Percentiles rank a stretch among this genome's conserved stretches.
Evolutionary conservation across 1,140 invertebrate genomes (phyloP).

Genomic region (Triops cancriformis): DNA sequence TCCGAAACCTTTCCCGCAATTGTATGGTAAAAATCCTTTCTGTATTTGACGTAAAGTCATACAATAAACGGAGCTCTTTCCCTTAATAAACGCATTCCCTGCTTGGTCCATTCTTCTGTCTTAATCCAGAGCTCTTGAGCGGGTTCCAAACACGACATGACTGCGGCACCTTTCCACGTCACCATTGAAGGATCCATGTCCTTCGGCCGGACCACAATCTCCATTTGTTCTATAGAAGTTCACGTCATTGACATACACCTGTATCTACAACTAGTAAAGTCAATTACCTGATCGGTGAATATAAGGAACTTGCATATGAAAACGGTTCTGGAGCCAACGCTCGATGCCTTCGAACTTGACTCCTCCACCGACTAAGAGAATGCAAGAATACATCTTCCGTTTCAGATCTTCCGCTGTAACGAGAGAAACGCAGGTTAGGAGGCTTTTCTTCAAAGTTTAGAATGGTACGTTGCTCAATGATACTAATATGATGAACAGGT

Average conservation of each 20-base stretch:
- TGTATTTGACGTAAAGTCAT: slow-evolving; percentile 35
- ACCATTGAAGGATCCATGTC: slow-evolving; percentile 83
- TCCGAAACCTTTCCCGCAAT: no score
- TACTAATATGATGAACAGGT: no score
- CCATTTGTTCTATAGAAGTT: slow-evolving; percentile 54
- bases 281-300: slow-evolving; percentile 54
- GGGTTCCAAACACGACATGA: slow-evolving; percentile 85
- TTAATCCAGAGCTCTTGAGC: slow-evolving; percentile 88
- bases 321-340: slow-evolving; percentile 78
- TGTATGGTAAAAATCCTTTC: neutral
- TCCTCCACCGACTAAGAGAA: slow-evolving; percentile 82
- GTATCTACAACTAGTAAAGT: neutral
- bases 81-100: slow-evolving; percentile 72
- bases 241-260: neutral
- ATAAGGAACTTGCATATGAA: slow-evolving; percentile 73
- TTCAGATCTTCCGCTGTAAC: slow-evolving; percentile 71
- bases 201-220: slow-evolving; percentile 72
- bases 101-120: slow-evolving; percentile 73
- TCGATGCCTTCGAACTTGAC: slow-evolving; percentile 78
- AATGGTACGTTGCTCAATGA: no score
- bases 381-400: slow-evolving; percentile 87
- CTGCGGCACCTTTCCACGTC: slow-evolving; percentile 87
- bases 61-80: slow-evolving; percentile 56
- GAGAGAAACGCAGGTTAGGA: slow-evolving; percentile 18
- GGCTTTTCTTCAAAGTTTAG: neutral